These are phyloP conservation scores for Vulpes ferrilata DNA, from an alignment of 2,113 vertebrate species.

Conservation along the genomic window DNA sequence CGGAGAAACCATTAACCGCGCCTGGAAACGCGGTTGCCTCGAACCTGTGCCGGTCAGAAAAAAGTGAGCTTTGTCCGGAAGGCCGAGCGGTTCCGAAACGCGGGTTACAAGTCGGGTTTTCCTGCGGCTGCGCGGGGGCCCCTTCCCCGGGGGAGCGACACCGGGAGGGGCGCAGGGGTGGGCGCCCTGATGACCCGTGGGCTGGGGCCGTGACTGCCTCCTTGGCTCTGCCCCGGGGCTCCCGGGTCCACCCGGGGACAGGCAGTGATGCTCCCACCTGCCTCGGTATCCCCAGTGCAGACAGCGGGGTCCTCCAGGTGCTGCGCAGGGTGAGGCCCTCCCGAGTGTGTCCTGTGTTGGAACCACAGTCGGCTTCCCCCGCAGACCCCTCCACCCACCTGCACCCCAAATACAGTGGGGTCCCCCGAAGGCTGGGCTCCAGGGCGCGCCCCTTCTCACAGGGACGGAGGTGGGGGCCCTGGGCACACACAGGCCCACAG, in stretches of 20 bases:
- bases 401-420: neutral
- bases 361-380: neutral
- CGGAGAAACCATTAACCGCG: neutral
- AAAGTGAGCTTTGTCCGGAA: neutral
- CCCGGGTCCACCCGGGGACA: neutral
- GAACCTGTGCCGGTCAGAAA: neutral
- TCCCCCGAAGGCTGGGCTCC: no score
- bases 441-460: no score
- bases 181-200: neutral
- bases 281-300: neutral
- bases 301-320: neutral
- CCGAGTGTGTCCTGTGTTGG: neutral
- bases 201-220: no score
- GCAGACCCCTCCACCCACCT: neutral
- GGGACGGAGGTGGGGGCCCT: no score
- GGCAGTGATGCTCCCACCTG: neutral
- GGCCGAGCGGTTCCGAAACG: neutral
- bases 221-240: neutral
- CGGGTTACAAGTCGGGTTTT: rapidly evolving
- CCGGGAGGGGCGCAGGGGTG: no score
- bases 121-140: rapidly evolving
- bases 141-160: neutral
- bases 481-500: no score
- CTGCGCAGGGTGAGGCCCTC: neutral
- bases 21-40: neutral